Percentiles rank a stretch among this genome's conserved stretches.
Evolutionary conservation across 2,888 invertebrate genomes (phyloP).

Genomic region (Tinea semifulvella): DNA sequence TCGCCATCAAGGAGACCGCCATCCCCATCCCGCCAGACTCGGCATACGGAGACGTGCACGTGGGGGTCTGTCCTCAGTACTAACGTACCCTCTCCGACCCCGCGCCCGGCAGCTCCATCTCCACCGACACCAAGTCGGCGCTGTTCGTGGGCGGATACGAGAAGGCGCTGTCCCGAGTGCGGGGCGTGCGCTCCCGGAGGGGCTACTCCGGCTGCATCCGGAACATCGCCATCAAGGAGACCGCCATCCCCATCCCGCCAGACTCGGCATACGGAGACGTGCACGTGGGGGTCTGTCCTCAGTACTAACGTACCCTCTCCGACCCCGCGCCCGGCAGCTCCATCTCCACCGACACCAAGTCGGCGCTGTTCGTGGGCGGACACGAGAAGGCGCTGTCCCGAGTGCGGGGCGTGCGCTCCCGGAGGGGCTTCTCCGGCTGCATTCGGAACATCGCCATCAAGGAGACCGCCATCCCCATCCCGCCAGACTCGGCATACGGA

Average conservation of each 20-base stretch:
- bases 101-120: constrained; percentile 73
- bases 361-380: constrained; percentile 92
- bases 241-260: constrained; percentile 35
- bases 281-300: constrained; percentile 81
- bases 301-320: constrained; percentile 76
- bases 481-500: constrained; percentile 68
- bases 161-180: constrained; percentile 33
- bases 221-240: constrained; percentile 69
- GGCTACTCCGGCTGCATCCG: constrained; percentile 85
- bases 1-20: constrained; percentile 60
- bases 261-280: constrained; percentile 75
- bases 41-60: constrained; percentile 76
- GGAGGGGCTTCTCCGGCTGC: constrained; percentile 81
- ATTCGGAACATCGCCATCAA: constrained; percentile 74
- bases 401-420: constrained; percentile 73
- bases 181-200: constrained; percentile 75
- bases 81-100: constrained; percentile 78
- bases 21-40: constrained; percentile 48
- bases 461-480: constrained; percentile 37
- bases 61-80: constrained; percentile 82
- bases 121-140: constrained; percentile 84
- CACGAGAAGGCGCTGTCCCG: constrained; percentile 57
- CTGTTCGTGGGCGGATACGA: constrained; percentile 91
- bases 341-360: constrained; percentile 79
- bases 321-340: constrained; percentile 77